These are phyloP conservation scores for Labeo calbasu DNA, from an alignment of 2,797 vertebrate species.

Conservation along the genomic window DNA sequence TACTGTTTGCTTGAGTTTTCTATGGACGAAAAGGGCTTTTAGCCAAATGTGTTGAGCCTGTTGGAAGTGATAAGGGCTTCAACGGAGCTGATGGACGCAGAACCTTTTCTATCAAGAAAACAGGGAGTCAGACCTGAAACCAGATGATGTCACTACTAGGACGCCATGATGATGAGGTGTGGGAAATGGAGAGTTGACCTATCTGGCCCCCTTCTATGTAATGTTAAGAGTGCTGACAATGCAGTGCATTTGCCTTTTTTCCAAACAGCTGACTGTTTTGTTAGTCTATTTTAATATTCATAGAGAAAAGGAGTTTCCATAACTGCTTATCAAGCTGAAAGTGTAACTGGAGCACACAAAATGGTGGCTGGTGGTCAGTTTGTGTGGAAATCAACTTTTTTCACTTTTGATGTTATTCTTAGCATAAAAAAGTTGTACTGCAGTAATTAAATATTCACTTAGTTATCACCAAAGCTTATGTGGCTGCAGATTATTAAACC, in stretches of 20 bases:
- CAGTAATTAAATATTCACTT: too few species aligned
- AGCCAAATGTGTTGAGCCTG: constrained; percentile 27
- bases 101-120: constrained; percentile 42
- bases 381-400: background rate
- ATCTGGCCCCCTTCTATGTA: background rate
- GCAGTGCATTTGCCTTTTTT: constrained; percentile 1
- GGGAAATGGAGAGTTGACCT: constrained; percentile 33
- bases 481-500: background rate
- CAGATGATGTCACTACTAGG: constrained; percentile 31
- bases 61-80: constrained; percentile 54
- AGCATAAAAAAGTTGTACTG: too few species aligned
- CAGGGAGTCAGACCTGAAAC: constrained; percentile 33
- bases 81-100: constrained; percentile 51
- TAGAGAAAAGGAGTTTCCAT: background rate
- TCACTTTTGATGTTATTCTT: background rate
- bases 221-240: constrained; percentile 24
- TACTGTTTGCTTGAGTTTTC: constrained; percentile 32
- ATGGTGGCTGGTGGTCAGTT: too few species aligned
- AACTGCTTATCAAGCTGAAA: background rate
- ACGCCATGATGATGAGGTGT: constrained; percentile 49
- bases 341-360: background rate
- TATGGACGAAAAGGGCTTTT: constrained; percentile 15
- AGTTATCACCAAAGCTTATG: background rate
- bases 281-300: background rate
- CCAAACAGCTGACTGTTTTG: constrained; percentile 9